Conservation (phyloP, 1,140 invertebrate genomes). For the Caenorhabditis tropicalis region DNA sequence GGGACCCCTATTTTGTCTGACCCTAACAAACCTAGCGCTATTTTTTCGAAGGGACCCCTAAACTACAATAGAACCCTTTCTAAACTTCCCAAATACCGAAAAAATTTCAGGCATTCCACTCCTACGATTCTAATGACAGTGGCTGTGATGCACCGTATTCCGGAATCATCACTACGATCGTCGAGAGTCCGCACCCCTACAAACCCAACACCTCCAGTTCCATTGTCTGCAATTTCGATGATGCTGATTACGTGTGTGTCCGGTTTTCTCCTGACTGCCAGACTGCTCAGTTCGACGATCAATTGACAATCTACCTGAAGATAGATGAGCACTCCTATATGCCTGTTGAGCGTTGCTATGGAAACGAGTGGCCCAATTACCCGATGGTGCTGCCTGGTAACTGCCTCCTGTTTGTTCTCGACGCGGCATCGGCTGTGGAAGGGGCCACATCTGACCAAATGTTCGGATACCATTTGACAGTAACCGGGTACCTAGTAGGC, state of each 20-base stretch:
- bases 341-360: conserved; percentile 80
- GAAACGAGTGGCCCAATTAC: conserved; percentile 85
- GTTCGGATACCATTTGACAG: conserved; percentile 68
- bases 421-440: conserved; percentile 48
- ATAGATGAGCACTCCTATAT: conserved; percentile 75
- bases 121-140: conserved; percentile 53
- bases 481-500: conserved; percentile 60
- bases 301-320: conserved; percentile 80
- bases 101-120: conserved; percentile 2
- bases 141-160: conserved; percentile 72
- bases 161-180: conserved; percentile 83
- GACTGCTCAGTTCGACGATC: conserved; percentile 91
- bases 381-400: conserved; percentile 84
- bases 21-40: too few species aligned
- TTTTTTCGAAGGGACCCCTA: too few species aligned
- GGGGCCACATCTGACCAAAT: conserved; percentile 49
- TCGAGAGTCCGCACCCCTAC: conserved; percentile 96
- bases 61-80: too few species aligned
- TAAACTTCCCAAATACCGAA: too few species aligned
- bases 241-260: conserved; percentile 85
- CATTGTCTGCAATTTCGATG: conserved; percentile 86
- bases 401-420: conserved; percentile 65
- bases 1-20: too few species aligned
- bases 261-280: conserved; percentile 83
- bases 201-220: conserved; percentile 85